Base-by-base conservation (phyloP, 2,888 invertebrate species). In the Lasioglossum vierecki region DNA sequence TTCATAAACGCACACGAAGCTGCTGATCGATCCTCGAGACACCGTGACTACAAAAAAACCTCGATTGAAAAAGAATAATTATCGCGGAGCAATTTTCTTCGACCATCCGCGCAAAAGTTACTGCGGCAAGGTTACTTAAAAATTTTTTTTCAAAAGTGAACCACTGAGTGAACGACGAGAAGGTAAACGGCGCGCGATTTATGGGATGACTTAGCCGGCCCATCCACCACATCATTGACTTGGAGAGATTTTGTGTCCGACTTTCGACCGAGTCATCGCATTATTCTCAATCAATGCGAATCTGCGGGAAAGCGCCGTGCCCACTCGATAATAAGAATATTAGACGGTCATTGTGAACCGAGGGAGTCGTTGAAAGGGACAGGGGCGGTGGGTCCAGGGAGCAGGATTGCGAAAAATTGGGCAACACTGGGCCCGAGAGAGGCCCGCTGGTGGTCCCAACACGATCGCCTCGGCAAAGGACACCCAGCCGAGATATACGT, bases 321-420 rank as follows among this genome's bases (percentile, higher is more conserved):
- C 39, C n/a, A 30, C 22, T 44, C 66, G 46, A 70, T 77, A 77
- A 77, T 70, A 35, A 53, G 46, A 44, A 53, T 57, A 46, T 71
- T 76, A 46, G 22, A 71, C 70, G 77, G 22, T 80, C 22, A 71
- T 77, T 77, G 70, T 8, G 30, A 22, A 35, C 18, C 26, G 68
- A 15, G 22, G 66, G 30, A 66, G 35, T 35, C 66, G 66, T 35
- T 35, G 66, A 66, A 66, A 66, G 66, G 30, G 46, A 76, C 26
- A 18, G 9, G 66, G n/a, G 66, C 53, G 53, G 9, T 53, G n/a
- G 53, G 53, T 53, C 22, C 53, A n/a, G 53, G 53, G 46, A n/a
- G n/a, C 46, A 11, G 44, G 63, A 76, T 83, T 30, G 83, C 83
- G 83, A 73, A 76, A 83, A 83, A 82, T 82, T 82, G 35, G 63